Evolutionary conservation across 2,113 vertebrate species (phyloP).

Genomic region (Monopterus albus): DNA sequence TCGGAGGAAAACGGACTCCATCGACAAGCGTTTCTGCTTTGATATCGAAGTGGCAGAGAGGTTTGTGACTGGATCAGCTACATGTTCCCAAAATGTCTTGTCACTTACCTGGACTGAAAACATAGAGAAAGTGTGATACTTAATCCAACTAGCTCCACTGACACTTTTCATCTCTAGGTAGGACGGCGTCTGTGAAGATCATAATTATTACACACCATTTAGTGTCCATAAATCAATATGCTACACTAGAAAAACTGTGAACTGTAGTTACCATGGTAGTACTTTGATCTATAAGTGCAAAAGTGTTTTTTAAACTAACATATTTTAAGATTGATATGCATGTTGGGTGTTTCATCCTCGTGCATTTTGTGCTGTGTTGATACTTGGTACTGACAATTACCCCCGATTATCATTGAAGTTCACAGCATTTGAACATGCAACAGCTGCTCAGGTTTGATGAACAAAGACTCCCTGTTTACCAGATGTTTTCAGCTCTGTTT

Average conservation of each 20-base stretch:
- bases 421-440: constrained; percentile 23
- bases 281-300: too few relatives aligned
- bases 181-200: too few relatives aligned
- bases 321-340: constrained; percentile 21
- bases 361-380: constrained; percentile 32
- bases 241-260: too few relatives aligned
- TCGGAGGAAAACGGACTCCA: constrained; percentile 95
- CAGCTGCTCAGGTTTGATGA: constrained; percentile 53
- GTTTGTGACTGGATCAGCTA: constrained; percentile 77
- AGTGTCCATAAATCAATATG: too few relatives aligned
- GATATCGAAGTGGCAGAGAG: constrained; percentile 96
- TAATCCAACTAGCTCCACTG: too few relatives aligned
- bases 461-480: constrained; percentile 37
- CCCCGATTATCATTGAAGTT: constrained; percentile 20
- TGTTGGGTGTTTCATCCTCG: constrained; percentile 25
- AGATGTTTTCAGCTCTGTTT: constrained; percentile 63
- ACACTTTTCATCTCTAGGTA: too few relatives aligned
- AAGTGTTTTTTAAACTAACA: too few relatives aligned
- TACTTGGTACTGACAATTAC: constrained; percentile 31
- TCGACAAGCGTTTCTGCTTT: constrained; percentile 98
- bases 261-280: too few relatives aligned
- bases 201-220: too few relatives aligned
- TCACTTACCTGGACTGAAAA: constrained; percentile 23
- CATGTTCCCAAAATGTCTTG: constrained; percentile 8
- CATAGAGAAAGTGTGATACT: not conserved